Base-by-base conservation (phyloP, 2,888 invertebrate species). In the Lasioglossum zephyrum region DNA sequence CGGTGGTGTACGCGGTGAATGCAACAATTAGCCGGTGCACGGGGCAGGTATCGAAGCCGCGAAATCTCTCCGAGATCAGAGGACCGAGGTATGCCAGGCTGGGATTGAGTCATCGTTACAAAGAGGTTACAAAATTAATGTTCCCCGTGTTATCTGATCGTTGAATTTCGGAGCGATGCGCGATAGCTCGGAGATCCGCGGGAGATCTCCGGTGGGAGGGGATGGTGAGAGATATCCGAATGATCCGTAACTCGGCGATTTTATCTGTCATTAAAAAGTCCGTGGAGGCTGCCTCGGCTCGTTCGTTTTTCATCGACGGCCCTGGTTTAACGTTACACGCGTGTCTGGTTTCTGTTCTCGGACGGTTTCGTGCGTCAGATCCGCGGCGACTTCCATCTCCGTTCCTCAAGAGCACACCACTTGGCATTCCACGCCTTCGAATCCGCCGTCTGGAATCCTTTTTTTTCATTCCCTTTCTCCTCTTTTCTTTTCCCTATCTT, bases 271-370 rank as follows among this genome's bases (percentile, higher is more conserved):
- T 83, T 86, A 69, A 80, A 87, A 82, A 53, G 73, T 66, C 77
- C 86, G 60, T 77, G 73, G 49, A 13, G 75, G 53, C 41, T 22
- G 72, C 75, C 75, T 53, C 47, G 13, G 22, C 31, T 69, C 75
- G 13, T 84, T 85, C 66, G 84, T 85, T 90, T 88, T 83, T 76
- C 76, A 81, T 73, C 79, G 79, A 77, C 85, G 78, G 63, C 72
- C 72, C 72, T 49, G 87, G 85, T 88, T 87, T 88, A 87, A 88
- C 81, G 87, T 77, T 84, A 82, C 89, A 88, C 80, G 85, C 84
- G 85, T 85, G 85, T 90, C 91, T 90, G 90, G 90, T 88, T 90
- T 89, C 91, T 89, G 89, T 90, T 85, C 85, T 74, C 84, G 88
- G 76, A 75, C 79, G 63, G 85, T 79, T 86, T 76, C 82, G 63